A percentile compares a stretch with the other conserved stretches of the same genome.
Conservation (phyloP, 2,888 invertebrate species). For the Cremastobaeus sp. region DNA sequence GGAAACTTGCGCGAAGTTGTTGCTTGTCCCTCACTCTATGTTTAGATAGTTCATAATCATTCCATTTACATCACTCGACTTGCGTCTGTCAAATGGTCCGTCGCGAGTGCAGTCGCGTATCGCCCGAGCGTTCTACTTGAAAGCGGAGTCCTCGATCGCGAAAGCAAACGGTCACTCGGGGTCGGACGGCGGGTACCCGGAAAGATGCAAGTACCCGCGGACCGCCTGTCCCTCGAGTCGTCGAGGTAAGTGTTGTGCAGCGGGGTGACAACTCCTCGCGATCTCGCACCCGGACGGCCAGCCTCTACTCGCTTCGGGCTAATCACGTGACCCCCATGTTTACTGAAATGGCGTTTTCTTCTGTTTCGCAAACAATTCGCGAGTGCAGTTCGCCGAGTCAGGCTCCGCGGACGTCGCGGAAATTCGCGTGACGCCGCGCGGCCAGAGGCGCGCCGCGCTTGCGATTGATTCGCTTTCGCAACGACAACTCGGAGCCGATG, state of each 20-base stretch:
- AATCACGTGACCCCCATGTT: constrained; percentile 77
- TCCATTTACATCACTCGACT: constrained; percentile 26
- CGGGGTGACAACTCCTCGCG: neutral
- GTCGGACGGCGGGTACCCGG: constrained; percentile 47
- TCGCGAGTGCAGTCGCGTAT: constrained; percentile 23
- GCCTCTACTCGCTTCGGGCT: constrained; percentile 68
- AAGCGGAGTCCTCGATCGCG: neutral
- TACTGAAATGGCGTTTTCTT: constrained; percentile 77
- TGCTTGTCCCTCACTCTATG: too few relatives aligned
- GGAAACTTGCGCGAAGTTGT: too few relatives aligned
- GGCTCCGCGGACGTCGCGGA: neutral
- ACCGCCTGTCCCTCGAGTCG: constrained; percentile 66
- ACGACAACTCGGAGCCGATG: neutral
- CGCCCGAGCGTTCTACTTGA: constrained; percentile 9
- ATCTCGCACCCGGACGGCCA: constrained; percentile 40
- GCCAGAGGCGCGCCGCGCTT: constrained; percentile 5
- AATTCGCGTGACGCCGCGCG: neutral
- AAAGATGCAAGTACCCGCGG: constrained; percentile 65
- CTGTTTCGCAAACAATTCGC: constrained; percentile 60
- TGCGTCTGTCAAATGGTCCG: constrained; percentile 24
- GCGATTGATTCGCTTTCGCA: neutral
- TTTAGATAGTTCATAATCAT: too few relatives aligned
- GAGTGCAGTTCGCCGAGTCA: neutral
- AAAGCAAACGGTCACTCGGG: constrained; percentile 12
- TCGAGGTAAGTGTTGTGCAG: constrained; percentile 66